Conservation (phyloP, 2,113 vertebrate genomes). For the Notarius lentiginosus region DNA sequence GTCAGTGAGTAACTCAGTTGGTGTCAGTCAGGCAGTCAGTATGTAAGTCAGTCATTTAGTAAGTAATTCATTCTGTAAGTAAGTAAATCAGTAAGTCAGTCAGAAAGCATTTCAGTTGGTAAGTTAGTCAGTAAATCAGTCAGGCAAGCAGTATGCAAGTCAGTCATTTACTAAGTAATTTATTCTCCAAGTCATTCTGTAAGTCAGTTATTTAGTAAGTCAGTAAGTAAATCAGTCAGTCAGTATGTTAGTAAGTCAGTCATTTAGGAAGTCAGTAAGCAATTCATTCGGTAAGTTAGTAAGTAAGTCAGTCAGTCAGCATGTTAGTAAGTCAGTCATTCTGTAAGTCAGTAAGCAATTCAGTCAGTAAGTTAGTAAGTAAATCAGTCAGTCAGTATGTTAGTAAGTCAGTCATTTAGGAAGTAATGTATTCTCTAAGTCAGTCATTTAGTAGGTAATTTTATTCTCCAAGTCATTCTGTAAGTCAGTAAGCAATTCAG, state of each 20-base stretch:
- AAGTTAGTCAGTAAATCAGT: background rate
- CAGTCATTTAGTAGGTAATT: background rate
- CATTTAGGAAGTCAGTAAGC: background rate
- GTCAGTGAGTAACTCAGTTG: background rate
- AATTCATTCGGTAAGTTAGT: too few species aligned
- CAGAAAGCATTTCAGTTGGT: background rate
- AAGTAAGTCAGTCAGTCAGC: too few species aligned
- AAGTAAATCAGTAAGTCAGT: background rate
- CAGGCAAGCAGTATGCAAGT: background rate
- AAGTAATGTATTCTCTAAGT: background rate
- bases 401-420: background rate
- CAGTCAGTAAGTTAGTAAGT: too few species aligned
- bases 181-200: background rate
- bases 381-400: too few species aligned
- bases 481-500: background rate
- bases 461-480: too few species aligned
- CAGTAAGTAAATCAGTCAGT: background rate
- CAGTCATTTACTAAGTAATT: too few species aligned
- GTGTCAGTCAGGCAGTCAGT: background rate
- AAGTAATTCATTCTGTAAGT: background rate
- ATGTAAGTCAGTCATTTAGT: background rate
- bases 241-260: background rate
- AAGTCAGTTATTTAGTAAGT: background rate
- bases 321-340: background rate
- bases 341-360: background rate